phyloP scores from a whole-genome alignment of 2,113 vertebrate genomes.

The Caracal caracal region DNA sequence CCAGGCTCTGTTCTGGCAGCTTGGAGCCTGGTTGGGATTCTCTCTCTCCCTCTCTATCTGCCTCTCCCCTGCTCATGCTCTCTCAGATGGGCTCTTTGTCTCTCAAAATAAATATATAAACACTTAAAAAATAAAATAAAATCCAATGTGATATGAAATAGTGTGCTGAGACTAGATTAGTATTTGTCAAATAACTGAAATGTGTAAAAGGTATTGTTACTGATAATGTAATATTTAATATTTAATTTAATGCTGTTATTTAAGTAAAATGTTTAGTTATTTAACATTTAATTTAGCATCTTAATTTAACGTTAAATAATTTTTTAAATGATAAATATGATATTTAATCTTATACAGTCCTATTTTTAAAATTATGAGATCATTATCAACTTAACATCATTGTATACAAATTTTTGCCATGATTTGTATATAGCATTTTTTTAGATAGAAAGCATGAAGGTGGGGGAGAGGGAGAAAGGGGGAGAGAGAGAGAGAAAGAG shows the following conservation, averaged over 20 bases:
- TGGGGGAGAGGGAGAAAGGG: too few species aligned
- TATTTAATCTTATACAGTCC: neutral
- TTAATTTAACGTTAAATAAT: conserved; percentile 40
- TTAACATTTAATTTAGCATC: conserved; percentile 25
- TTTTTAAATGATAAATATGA: neutral
- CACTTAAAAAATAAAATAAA: neutral
- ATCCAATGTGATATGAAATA: conserved; percentile 20
- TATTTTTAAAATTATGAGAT: conserved; percentile 15
- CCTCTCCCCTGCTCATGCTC: too few species aligned
- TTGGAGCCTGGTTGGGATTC: too few species aligned
- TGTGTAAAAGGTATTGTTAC: neutral
- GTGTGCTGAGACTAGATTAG: neutral
- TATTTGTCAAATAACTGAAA: conserved; percentile 43
- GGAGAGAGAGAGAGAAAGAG: too few species aligned
- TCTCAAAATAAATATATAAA: too few species aligned
- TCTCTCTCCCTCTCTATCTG: too few species aligned
- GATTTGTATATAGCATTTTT: neutral
- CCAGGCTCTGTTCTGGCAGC: too few species aligned
- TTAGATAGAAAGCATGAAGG: neutral
- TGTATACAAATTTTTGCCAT: neutral
- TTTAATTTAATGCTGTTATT: conserved; percentile 2
- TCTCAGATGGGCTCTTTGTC: too few species aligned
- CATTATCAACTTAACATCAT: neutral
- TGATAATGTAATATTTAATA: conserved; percentile 15
- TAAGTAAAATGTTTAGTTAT: neutral